Conservation (phyloP, 2,113 vertebrate species). For the Lota lota region DNA sequence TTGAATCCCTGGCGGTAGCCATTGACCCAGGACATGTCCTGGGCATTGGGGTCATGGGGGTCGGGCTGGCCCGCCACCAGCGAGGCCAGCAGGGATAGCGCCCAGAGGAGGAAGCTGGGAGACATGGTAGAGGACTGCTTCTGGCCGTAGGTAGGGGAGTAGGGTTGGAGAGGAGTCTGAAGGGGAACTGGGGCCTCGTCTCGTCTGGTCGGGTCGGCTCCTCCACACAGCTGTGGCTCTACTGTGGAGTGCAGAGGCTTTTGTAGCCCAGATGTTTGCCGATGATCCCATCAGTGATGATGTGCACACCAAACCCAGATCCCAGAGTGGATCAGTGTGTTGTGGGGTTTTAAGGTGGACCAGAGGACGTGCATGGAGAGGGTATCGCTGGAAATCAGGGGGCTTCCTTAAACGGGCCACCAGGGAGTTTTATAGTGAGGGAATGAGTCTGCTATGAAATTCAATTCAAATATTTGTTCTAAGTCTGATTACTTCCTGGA, state of each 20-base stretch:
- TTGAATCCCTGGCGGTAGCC: conserved; percentile 91
- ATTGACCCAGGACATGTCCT: conserved; percentile 88
- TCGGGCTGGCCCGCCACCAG: conserved; percentile 51
- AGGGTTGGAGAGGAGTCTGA: conserved; percentile 16
- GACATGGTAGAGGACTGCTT: conserved; percentile 68
- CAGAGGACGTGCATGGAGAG: conserved; percentile 2
- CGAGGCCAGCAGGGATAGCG: conserved; percentile 66
- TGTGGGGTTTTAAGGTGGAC: conserved; percentile 58
- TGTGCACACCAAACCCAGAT: conserved; percentile 38
- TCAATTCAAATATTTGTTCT: background rate
- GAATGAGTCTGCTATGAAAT: background rate
- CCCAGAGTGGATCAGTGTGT: no score
- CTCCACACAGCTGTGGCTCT: conserved; percentile 48
- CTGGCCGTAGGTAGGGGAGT: no score
- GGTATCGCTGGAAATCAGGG: background rate
- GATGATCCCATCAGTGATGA: conserved; percentile 2
- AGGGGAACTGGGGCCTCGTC: background rate
- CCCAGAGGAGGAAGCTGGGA: conserved; percentile 66
- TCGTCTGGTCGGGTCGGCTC: conserved; percentile 43
- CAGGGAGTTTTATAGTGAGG: no score
- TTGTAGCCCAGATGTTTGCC: conserved; percentile 90
- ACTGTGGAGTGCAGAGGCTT: conserved; percentile 77
- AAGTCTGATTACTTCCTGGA: no score
- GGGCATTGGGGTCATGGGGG: conserved; percentile 53
- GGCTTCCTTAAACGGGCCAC: no score